These are phyloP conservation scores for Actinemys pallida DNA, from an alignment of 2,113 vertebrate species.

Conservation along the genomic window DNA sequence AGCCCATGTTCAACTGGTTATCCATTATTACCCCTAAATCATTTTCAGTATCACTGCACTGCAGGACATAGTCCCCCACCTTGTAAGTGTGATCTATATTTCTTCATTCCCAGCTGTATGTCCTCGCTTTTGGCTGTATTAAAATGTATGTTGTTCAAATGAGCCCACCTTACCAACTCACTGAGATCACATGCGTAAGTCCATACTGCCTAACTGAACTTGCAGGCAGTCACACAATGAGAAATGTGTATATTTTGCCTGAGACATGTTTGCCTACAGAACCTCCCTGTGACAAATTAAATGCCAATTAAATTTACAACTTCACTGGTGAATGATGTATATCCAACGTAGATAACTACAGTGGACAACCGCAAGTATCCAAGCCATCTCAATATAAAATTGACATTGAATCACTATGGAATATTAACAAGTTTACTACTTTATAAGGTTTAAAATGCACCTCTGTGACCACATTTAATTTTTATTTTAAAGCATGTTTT, in stretches of 20 bases:
- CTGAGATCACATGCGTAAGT: background rate
- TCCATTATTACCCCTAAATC: background rate
- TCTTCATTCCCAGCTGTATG: background rate
- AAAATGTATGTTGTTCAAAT: background rate
- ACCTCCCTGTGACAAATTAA: background rate
- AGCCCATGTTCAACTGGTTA: background rate
- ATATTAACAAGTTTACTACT: background rate
- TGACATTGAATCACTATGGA: background rate
- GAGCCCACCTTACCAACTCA: background rate
- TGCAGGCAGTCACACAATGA: background rate
- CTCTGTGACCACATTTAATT: background rate
- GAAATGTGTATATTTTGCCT: background rate
- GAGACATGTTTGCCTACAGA: background rate
- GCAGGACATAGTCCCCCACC: background rate
- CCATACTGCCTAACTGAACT: background rate
- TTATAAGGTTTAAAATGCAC: background rate
- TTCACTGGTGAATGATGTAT: background rate
- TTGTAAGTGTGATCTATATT: accelerated
- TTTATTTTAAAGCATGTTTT: background rate
- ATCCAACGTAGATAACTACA: background rate
- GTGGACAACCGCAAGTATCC: background rate
- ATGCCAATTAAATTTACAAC: background rate
- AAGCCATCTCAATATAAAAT: background rate
- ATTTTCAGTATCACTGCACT: background rate
- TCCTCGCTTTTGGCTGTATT: background rate